Base-by-base conservation (phyloP, 2,888 invertebrate genomes). In the Amphipoea lucens region DNA sequence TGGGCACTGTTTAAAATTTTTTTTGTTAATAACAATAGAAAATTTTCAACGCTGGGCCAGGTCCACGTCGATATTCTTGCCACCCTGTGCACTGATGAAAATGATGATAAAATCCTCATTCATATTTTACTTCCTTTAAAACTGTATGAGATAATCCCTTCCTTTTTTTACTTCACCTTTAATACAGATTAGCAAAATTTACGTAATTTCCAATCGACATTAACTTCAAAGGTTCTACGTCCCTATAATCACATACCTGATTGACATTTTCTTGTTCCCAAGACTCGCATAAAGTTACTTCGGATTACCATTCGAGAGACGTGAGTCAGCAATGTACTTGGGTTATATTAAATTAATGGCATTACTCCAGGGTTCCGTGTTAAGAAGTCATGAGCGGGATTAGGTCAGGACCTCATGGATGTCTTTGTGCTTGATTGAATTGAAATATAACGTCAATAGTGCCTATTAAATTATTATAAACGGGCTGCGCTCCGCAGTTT, bases 301-400 rank as follows among this genome's bases (percentile, higher is more conserved):
- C 14, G 42, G 23, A 79, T 87, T 84, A 74, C 66, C 51, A 79
- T 70, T 79, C 62, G 65, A 78, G 75, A 70, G 62, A 79, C 70
- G 71, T 71, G 72, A 84, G 60, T 74, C 87, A 62, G 68, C 79
- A 48, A 80, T 76, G 67, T 82, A 80, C 76, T 73, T n/a, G 14
- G 60, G 70, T 54, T 75, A 81, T 83, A 89, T 81, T 87, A 87
- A 86, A 88, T 89, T 89, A 84, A 86, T 71, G 83, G 57, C 68
- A 62, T 88, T 83, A 84, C 69, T 68, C 23, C 45, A 29, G 66
- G 81, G 77, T 86, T 82, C 70, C 78, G 67, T 83, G 81, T 83
- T 86, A 83, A 79, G 79, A 76, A 81, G 71, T 77, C 82, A 68
- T 78, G 83, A 87, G 74, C 23, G 54, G 76, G 76, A 85, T 89